Percentiles rank a stretch among this genome's conserved stretches.
phyloP scores from a whole-genome alignment of 2,888 invertebrate genomes.

The Tetanocera ferruginea region DNA sequence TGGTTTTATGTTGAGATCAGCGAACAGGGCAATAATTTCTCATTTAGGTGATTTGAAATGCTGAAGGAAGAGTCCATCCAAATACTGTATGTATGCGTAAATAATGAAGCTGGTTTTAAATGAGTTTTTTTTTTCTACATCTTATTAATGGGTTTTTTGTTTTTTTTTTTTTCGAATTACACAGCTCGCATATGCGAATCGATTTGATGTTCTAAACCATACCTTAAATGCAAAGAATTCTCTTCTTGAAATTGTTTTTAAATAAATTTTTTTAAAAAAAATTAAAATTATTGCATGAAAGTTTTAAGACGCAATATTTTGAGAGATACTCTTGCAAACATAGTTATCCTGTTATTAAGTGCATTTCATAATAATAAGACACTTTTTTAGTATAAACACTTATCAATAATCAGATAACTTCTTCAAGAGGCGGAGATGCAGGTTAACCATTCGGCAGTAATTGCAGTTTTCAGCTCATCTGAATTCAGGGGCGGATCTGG shows the following conservation, averaged over 20 bases:
- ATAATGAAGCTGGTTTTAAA: slow-evolving; percentile 4
- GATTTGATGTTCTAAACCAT: background rate
- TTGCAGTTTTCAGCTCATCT: no score
- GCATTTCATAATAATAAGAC: no score
- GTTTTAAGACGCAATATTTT: background rate
- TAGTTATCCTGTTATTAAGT: no score
- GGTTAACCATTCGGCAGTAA: no score
- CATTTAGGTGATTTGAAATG: slow-evolving; percentile 16
- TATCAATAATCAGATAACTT: no score
- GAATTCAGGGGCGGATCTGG: no score
- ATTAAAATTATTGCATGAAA: background rate
- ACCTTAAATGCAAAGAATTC: no score
- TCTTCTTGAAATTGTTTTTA: background rate
- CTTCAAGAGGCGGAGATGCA: no score
- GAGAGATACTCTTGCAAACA: no score
- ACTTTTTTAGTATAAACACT: no score
- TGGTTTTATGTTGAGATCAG: slow-evolving; percentile 17
- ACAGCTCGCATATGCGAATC: background rate
- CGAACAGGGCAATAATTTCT: slow-evolving; percentile 21
- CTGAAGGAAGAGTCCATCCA: background rate
- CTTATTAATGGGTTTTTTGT: background rate
- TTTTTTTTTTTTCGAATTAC: background rate
- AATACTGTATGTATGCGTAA: background rate
- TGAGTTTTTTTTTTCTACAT: slow-evolving; percentile 8
- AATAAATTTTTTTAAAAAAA: background rate